Percentiles rank a stretch among this genome's conserved stretches.
phyloP scores from a whole-genome alignment of 2,797 vertebrate species.

The Tarsius wallacei region DNA sequence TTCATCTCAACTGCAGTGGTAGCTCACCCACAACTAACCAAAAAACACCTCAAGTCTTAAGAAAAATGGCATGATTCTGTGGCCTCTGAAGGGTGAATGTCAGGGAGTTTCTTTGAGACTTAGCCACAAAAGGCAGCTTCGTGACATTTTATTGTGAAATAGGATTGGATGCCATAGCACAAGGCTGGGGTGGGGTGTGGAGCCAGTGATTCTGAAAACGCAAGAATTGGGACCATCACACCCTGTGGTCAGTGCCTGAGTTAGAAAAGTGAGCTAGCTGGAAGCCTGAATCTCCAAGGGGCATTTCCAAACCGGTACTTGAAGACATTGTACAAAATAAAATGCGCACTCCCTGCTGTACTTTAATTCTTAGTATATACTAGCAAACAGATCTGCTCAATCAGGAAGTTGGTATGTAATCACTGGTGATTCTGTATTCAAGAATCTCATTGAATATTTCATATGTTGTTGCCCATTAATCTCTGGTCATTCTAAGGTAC shows the following conservation, averaged over 20 bases:
- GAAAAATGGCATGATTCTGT: background rate
- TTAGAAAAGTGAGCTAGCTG: background rate
- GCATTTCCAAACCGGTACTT: background rate
- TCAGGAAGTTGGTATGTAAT: slow-evolving; percentile 19
- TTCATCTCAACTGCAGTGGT: background rate
- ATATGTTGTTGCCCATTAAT: background rate
- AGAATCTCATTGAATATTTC: slow-evolving; percentile 34
- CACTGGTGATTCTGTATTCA: background rate
- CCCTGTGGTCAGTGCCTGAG: background rate
- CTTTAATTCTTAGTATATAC: slow-evolving; percentile 37
- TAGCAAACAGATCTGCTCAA: background rate
- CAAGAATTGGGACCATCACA: background rate
- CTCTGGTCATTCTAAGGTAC: background rate
- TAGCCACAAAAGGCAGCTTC: slow-evolving; percentile 26
- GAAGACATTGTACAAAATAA: slow-evolving; percentile 51
- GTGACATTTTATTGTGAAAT: background rate
- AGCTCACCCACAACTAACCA: background rate
- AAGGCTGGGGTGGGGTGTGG: background rate
- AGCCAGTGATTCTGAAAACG: background rate
- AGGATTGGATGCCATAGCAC: background rate
- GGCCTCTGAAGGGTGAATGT: background rate
- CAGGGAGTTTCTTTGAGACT: background rate
- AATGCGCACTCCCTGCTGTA: background rate
- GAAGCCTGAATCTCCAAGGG: background rate
- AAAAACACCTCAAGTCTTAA: background rate